Evolutionary conservation across 1,140 invertebrate genomes (phyloP), one percentile per base, ranked within the genome.

Genomic region (Bombus vancouverensis): DNA sequence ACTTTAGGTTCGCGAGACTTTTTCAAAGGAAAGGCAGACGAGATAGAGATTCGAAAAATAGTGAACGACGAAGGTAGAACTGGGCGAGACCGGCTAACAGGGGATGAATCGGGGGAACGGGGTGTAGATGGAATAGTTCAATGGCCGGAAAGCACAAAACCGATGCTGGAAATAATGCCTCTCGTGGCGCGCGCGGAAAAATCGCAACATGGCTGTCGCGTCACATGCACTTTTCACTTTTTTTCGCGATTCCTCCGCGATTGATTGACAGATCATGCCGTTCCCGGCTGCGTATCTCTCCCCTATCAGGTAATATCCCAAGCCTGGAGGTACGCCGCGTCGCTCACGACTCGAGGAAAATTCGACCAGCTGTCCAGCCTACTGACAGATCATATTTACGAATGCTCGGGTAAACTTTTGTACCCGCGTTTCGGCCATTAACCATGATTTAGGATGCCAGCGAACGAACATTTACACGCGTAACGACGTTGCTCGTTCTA

Each of bases 151-250:
- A 90, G 89, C 87, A 90, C 89, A 90, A 90, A 90, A 90, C 89
- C 89, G 89, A 90, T 88, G 89, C 83, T 90, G 89, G 87, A 90
- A 90, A 90, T 90, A 90, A 90, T 90, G 83, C 83, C 68, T 62
- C 44, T 66, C 73, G 78, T 65, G 65, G 76, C 78, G 78, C 66
- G 85, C 79, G 68, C 83, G 83, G 88, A 90, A 90, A 90, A 90
- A 90, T 90, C 86, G 89, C 89, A 90, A 90, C 89, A 90, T 90
- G 89, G 89, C 89, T 90, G 89, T 90, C 88, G 88, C 88, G 89
- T 88, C 89, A 83, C 83, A 86, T 90, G 88, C 86, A 90, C 89
- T 90, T 90, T 90, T 90, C 76, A 77, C 83, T 88, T 82, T 88
- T 90, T 90, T 82, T 88, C 42, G 47, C 82, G 83, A 88, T 88